phyloP scores from a whole-genome alignment of 2,113 vertebrate species.

The Anser cygnoides region DNA sequence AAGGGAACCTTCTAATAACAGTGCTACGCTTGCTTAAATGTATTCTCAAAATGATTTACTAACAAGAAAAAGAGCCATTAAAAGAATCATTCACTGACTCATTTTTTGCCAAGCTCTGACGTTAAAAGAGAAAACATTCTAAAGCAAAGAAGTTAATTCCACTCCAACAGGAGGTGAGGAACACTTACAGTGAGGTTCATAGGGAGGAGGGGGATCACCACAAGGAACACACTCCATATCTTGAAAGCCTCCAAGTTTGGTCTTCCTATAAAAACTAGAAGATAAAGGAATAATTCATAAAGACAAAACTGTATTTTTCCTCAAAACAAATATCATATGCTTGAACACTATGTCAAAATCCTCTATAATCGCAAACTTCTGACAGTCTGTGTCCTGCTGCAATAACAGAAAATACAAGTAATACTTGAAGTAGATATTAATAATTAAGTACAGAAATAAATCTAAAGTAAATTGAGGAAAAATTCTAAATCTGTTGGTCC shows the following conservation, averaged over 20 bases:
- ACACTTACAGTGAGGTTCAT: conserved; percentile 95
- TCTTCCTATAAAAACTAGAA: conserved; percentile 94
- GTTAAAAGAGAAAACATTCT: background rate
- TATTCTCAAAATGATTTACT: background rate
- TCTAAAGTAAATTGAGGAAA: background rate
- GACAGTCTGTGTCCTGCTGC: background rate
- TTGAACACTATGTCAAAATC: background rate
- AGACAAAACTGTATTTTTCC: background rate
- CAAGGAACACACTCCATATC: conserved; percentile 98
- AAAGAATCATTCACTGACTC: background rate
- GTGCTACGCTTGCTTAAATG: background rate
- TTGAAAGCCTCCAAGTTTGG: conserved; percentile 95
- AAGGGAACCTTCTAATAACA: background rate
- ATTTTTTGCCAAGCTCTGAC: background rate
- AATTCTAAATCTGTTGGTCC: background rate
- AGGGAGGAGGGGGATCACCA: conserved; percentile 92
- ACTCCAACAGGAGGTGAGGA: background rate
- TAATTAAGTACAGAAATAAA: background rate
- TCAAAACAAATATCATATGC: background rate
- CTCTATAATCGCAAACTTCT: background rate
- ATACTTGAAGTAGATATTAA: background rate
- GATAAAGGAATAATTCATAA: background rate
- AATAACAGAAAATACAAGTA: background rate
- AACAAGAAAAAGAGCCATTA: background rate
- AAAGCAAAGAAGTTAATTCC: background rate